Conservation (phyloP, 2,888 invertebrate species). For the Metallyticus violacea region DNA sequence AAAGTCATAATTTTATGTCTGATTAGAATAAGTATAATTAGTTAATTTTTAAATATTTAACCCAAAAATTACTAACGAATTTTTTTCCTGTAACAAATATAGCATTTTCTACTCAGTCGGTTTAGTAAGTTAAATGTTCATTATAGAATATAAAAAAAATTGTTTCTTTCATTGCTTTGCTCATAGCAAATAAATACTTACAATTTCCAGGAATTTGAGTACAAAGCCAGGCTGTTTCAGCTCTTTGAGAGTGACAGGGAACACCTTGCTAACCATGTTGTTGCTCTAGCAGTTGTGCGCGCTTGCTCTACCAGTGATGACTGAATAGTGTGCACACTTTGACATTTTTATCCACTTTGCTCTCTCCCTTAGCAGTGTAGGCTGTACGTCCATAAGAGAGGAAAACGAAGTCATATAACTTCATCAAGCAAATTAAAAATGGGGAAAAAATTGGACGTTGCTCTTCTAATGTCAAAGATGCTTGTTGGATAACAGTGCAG, state of each 20-base stretch:
- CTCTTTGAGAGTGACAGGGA: slow-evolving; percentile 26
- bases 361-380: not conserved
- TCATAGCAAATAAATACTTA: slow-evolving; percentile 23
- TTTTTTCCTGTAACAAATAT: no score
- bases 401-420: not conserved
- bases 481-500: not conserved
- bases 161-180: not conserved
- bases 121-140: no score
- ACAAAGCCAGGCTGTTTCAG: slow-evolving; percentile 32
- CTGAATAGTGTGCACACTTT: not conserved
- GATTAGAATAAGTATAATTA: no score
- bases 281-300: not conserved
- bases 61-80: no score
- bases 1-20: no score
- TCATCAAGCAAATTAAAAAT: not conserved
- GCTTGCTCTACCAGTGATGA: not conserved
- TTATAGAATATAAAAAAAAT: no score
- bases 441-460: not conserved
- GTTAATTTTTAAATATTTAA: no score
- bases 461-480: not conserved
- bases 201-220: slow-evolving; percentile 31
- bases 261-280: slow-evolving; percentile 16
- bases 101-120: no score
- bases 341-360: not conserved
- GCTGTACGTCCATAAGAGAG: not conserved